These are phyloP conservation scores for Heliopora coerulea DNA, from an alignment of 92 coral and sea anemone genomes.

Conservation along the genomic window DNA sequence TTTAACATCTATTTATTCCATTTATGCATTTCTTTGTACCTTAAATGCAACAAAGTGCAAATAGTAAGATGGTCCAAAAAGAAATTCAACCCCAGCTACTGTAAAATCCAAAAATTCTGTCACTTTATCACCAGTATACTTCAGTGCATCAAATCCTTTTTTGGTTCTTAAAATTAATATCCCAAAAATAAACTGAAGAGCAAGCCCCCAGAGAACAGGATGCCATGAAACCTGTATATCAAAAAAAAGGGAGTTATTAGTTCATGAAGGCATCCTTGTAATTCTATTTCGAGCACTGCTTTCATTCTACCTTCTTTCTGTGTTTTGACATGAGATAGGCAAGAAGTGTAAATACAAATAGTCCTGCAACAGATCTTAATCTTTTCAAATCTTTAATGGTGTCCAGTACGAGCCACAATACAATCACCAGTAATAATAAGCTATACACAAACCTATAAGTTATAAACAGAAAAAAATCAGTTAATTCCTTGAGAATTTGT, in stretches of 20 bases:
- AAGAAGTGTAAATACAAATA: background rate
- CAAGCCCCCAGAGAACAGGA: constrained; percentile 94
- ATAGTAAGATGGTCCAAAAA: constrained; percentile 65
- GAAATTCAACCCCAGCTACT: constrained; percentile 70
- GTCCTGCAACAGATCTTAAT: constrained; percentile 21
- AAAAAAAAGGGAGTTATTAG: no score
- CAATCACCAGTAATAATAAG: constrained; percentile 7
- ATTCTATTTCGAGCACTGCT: no score
- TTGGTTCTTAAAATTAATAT: constrained; percentile 78
- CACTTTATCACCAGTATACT: constrained; percentile 71
- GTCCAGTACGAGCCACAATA: constrained; percentile 17
- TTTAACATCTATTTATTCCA: no score
- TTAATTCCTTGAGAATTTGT: no score
- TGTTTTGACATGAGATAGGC: constrained; percentile 24
- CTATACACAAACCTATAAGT: constrained; percentile 28
- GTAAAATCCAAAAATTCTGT: constrained; percentile 74
- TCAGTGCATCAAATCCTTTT: constrained; percentile 67
- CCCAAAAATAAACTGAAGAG: constrained; percentile 86
- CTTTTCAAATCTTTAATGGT: constrained; percentile 27
- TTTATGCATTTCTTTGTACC: no score
- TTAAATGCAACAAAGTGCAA: constrained; percentile 86
- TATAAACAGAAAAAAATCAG: background rate
- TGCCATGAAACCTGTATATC: constrained; percentile 89
- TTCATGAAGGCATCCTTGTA: background rate
- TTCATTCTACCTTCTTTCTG: constrained; percentile 18